Evolutionary conservation across 1,140 invertebrate genomes (phyloP).

Genomic region (Mactra quadrangularis): DNA sequence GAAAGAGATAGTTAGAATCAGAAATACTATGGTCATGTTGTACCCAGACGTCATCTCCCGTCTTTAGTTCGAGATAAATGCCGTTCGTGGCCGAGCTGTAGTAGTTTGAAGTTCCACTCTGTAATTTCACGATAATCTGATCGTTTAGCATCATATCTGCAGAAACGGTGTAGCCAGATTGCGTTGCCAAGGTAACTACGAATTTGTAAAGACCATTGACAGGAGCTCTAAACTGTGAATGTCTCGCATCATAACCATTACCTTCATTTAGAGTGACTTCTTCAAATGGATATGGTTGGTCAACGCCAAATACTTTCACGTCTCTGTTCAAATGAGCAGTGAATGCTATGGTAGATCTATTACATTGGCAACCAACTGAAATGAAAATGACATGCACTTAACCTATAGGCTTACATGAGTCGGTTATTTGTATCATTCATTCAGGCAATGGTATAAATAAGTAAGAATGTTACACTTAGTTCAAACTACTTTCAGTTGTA

Average conservation of each 20-base stretch:
- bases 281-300: conserved; percentile 47
- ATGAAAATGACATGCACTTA: background rate
- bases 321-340: conserved; percentile 53
- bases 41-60: conserved; percentile 57
- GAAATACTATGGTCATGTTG: conserved; percentile 47
- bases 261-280: conserved; percentile 56
- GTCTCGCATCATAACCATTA: conserved; percentile 45
- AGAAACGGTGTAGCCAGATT: conserved; percentile 28
- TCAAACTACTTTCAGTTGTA: no score
- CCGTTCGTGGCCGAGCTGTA: conserved; percentile 36
- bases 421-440: background rate
- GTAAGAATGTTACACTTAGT: no score
- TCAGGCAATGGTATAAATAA: no score
- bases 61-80: conserved; percentile 14
- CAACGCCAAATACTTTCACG: conserved; percentile 29
- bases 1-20: conserved; percentile 43
- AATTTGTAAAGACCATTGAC: conserved; percentile 43
- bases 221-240: conserved; percentile 51
- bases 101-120: conserved; percentile 37
- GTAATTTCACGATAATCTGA: conserved; percentile 29
- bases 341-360: conserved; percentile 22
- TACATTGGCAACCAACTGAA: conserved; percentile 38
- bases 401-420: background rate
- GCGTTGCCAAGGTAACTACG: conserved; percentile 24
- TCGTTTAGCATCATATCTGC: conserved; percentile 46